These are phyloP conservation scores for Myotis daubentonii DNA, from an alignment of 2,797 vertebrate genomes.

Conservation along the genomic window DNA sequence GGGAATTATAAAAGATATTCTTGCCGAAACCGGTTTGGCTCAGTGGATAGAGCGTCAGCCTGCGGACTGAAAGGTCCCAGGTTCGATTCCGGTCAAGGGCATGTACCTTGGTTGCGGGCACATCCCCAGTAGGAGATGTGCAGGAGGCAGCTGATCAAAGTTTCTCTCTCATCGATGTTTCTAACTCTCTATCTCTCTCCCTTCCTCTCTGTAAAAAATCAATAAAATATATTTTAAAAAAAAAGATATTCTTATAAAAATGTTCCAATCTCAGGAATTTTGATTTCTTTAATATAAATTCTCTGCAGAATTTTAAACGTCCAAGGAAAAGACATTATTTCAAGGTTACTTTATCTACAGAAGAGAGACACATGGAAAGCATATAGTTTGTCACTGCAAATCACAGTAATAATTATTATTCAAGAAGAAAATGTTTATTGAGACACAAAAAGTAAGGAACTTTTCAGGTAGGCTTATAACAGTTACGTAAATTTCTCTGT, in stretches of 20 bases:
- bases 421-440: neutral
- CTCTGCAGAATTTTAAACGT: neutral
- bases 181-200: no score
- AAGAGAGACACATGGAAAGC: neutral
- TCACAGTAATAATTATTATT: neutral
- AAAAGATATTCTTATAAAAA: constrained; percentile 18
- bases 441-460: neutral
- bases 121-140: no score
- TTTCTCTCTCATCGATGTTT: no score
- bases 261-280: constrained; percentile 4
- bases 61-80: no score
- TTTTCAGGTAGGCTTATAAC: neutral
- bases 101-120: no score
- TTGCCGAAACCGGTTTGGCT: no score
- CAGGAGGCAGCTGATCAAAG: no score
- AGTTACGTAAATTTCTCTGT: neutral
- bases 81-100: no score
- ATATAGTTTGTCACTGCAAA: neutral
- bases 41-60: no score
- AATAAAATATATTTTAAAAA: no score
- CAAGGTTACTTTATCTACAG: neutral
- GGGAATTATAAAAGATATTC: constrained; percentile 21
- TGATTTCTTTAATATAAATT: constrained; percentile 30
- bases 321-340: constrained; percentile 6
- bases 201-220: no score